Evolutionary conservation across 2,888 invertebrate genomes (phyloP), one percentile per base, ranked within the genome.

Genomic region (Eristalinus sepulchralis): DNA sequence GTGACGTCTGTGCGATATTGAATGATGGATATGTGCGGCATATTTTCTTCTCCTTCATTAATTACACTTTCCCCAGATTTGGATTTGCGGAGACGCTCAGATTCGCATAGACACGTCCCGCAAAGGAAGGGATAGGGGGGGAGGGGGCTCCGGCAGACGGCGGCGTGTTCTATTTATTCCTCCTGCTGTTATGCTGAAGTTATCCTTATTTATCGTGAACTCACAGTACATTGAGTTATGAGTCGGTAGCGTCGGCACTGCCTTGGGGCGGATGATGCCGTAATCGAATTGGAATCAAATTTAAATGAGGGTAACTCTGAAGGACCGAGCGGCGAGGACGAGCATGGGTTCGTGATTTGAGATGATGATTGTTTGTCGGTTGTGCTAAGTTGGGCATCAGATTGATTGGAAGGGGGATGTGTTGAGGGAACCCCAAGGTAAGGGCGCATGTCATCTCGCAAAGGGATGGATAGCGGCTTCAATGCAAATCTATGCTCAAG

Each of bases 211-310:
- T 80, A 67, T 80, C 67, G 27, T 10, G 31, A 68, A 60, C 31
- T 55, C 53, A 68, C 39, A 66, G 64, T 68, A 39, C 53, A 68
- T 70, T 70, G 27, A 47, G 24, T 27, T 17, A 4, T 10, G 27
- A 39, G 34, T 80, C 27, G 55, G 22, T n/a, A 33, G 33, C 59
- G 17, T 31, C 31, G 36, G 22, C 8, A 34, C 34, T 62, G 39
- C 53, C 79, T 59, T 22, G 8, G 4, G 55, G 68, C 53, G 53
- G 55, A 36, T 36, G 39, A 9, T 67, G n/a, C 47, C 24, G 73
- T 80, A 80, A 80, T 80, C 80, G 73, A 80, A 75, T 75, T 62
- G 55, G 55, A 63, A 80, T 67, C 67, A 75, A 75, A 75, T 75
- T 80, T 80, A 67, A 75, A 75, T 80, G 80, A 73, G 67, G 79